phyloP scores from a whole-genome alignment of 1,140 invertebrate genomes.

The Drosophila neocordata region DNA sequence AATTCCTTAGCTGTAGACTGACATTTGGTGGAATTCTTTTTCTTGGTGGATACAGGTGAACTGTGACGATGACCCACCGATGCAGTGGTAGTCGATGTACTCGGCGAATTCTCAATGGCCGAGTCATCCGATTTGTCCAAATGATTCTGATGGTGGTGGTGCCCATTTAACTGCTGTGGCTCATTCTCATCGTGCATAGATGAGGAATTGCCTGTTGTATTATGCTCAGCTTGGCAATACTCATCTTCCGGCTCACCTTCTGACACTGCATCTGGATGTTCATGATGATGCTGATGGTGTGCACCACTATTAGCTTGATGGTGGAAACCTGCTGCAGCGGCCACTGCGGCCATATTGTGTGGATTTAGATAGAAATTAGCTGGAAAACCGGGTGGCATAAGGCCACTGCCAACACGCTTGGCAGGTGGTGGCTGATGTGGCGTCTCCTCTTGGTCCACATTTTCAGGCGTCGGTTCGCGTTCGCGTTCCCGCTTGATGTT shows the following conservation, averaged over 20 bases:
- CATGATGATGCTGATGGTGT: conserved; percentile 53
- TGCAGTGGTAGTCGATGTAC: conserved; percentile 71
- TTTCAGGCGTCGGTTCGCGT: conserved; percentile 81
- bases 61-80: conserved; percentile 67
- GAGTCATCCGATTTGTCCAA: conserved; percentile 78
- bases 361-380: conserved; percentile 78
- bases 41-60: conserved; percentile 76
- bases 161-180: conserved; percentile 60
- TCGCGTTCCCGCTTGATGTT: conserved; percentile 87
- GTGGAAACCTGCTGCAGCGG: conserved; percentile 70
- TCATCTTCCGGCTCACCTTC: conserved; percentile 72
- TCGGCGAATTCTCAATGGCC: conserved; percentile 78
- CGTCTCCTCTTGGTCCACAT: conserved; percentile 62
- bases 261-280: conserved; percentile 56
- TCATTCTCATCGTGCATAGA: conserved; percentile 64
- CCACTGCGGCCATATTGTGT: conserved; percentile 80
- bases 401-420: conserved; percentile 83
- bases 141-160: conserved; percentile 65
- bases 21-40: conserved; percentile 66
- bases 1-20: conserved; percentile 35
- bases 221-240: conserved; percentile 63
- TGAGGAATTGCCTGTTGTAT: conserved; percentile 67
- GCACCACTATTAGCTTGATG: conserved; percentile 57
- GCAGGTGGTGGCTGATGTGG: conserved; percentile 84
- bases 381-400: conserved; percentile 70